Conservation (phyloP, 2,113 vertebrate genomes). For the Paedocypris sp. region DNA sequence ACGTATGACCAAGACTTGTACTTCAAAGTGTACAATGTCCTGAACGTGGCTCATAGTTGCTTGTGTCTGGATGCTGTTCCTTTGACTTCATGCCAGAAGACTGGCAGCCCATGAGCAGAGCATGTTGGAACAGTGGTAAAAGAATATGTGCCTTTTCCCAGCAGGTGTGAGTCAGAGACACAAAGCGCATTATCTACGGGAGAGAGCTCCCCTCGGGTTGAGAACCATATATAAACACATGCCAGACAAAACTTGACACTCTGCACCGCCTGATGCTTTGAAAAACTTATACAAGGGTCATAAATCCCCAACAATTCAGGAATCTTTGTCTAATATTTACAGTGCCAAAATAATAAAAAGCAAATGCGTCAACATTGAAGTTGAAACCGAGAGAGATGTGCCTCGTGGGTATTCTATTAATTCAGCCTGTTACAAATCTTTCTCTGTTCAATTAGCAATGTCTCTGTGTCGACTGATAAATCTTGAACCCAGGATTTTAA, state of each 20-base stretch:
- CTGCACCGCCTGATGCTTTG: background rate
- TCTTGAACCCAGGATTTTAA: too few species aligned
- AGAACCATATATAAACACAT: constrained; percentile 10
- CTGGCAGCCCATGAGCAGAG: constrained; percentile 12
- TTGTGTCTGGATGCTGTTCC: background rate
- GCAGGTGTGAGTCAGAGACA: constrained; percentile 35
- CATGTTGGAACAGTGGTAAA: constrained; percentile 39
- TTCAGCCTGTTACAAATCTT: too few species aligned
- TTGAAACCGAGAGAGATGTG: too few species aligned
- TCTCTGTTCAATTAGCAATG: too few species aligned
- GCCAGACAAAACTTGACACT: background rate
- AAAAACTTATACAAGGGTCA: background rate
- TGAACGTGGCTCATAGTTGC: background rate
- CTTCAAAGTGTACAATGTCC: constrained; percentile 8
- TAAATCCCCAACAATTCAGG: too few species aligned
- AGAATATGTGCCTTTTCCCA: constrained; percentile 37
- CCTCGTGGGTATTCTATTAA: too few species aligned
- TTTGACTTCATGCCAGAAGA: constrained; percentile 3
- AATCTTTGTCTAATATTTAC: too few species aligned
- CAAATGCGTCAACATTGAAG: too few species aligned
- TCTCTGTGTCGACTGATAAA: too few species aligned
- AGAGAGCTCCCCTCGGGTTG: constrained; percentile 19
- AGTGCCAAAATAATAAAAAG: too few species aligned
- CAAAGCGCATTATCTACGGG: constrained; percentile 29
- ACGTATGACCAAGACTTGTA: background rate